Percentiles rank a stretch among this genome's conserved stretches.
Evolutionary conservation across 2,888 invertebrate genomes (phyloP).

Genomic region (Piscicola geometra): DNA sequence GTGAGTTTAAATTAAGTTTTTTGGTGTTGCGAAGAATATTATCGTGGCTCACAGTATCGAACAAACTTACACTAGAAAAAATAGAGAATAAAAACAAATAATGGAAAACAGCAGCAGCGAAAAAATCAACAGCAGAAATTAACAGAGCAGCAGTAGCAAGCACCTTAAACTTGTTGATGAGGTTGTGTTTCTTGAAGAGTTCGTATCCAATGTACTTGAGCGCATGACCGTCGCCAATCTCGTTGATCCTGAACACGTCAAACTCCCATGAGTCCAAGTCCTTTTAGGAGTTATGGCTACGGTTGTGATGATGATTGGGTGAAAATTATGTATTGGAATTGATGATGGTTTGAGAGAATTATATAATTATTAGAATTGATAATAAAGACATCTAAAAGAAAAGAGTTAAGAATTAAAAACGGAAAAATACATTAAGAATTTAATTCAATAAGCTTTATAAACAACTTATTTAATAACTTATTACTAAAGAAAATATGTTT

Average conservation of each 20-base stretch:
- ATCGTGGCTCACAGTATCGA: no score
- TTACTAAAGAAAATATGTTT: background rate
- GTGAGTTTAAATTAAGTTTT: no score
- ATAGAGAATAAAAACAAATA: background rate
- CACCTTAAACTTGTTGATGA: slow-evolving; percentile 89
- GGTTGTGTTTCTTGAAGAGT: slow-evolving; percentile 85
- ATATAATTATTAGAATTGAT: no score
- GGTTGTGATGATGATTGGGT: no score
- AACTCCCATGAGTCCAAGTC: slow-evolving; percentile 85
- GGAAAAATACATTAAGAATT: no score
- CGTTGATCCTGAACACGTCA: slow-evolving; percentile 83
- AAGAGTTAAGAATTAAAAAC: no score
- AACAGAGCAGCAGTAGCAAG: slow-evolving; percentile 23
- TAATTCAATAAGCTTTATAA: no score
- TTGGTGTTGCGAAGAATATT: no score
- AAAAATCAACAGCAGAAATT: background rate
- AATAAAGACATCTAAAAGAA: no score
- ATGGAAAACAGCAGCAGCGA: background rate
- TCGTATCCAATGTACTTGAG: slow-evolving; percentile 90
- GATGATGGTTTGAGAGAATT: no score
- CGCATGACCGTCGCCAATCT: slow-evolving; percentile 77
- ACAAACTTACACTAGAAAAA: background rate
- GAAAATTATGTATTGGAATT: no score
- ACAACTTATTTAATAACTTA: background rate
- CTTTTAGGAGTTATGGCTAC: slow-evolving; percentile 44